Conservation (phyloP, 2,797 vertebrate species). For the Eospalax fontanierii region DNA sequence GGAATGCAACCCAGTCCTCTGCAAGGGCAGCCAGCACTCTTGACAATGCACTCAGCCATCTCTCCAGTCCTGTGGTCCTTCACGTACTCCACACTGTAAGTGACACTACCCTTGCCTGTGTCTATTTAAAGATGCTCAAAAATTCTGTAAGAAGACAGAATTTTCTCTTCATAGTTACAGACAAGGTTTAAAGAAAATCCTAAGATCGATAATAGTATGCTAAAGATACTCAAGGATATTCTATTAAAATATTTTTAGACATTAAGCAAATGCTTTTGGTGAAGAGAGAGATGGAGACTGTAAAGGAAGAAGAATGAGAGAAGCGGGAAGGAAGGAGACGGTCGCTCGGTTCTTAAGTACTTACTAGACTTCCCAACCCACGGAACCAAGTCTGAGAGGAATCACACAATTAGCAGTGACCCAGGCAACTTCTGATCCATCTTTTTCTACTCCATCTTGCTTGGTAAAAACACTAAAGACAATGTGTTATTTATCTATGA, state of each 20-base stretch:
- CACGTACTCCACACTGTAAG: not conserved
- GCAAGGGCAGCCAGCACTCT: too few species aligned
- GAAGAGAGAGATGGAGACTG: not conserved
- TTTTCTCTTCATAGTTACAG: not conserved
- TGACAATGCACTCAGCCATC: too few species aligned
- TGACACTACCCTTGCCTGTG: not conserved
- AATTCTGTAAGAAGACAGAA: not conserved
- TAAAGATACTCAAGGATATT: not conserved
- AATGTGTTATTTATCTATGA: not conserved
- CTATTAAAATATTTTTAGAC: not conserved
- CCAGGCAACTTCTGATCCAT: not conserved
- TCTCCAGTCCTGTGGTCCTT: too few species aligned
- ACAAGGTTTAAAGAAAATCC: not conserved
- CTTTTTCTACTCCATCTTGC: not conserved
- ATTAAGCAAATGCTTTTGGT: not conserved
- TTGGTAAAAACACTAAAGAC: not conserved
- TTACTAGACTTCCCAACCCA: not conserved
- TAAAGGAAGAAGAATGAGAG: not conserved
- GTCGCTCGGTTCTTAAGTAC: not conserved
- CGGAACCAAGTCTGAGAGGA: slow-evolving; percentile 1
- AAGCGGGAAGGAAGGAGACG: not conserved
- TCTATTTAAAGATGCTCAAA: not conserved
- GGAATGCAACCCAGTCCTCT: too few species aligned
- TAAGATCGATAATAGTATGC: not conserved
- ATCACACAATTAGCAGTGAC: not conserved